Conservation (phyloP, 2,888 invertebrate genomes). For the Temnothorax rugatulus region DNA sequence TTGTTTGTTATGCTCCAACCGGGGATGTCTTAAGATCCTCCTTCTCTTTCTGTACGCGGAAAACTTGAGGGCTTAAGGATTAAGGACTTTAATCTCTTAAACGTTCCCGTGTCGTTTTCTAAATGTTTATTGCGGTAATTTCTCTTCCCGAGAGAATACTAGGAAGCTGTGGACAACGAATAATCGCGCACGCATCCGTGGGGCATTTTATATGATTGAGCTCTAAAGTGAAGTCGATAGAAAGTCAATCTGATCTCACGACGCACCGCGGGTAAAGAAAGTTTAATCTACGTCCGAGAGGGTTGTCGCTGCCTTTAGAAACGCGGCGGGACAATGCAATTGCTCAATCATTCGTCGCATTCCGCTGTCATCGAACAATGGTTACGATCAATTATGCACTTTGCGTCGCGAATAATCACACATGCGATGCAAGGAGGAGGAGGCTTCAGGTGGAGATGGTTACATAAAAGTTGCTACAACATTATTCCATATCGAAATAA, state of each 20-base stretch:
- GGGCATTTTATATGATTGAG: conserved; percentile 35
- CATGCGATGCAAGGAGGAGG: not conserved
- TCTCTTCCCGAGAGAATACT: conserved; percentile 6
- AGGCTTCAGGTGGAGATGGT: not conserved
- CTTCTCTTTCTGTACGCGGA: not conserved
- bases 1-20: not conserved
- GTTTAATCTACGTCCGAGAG: conserved; percentile 47
- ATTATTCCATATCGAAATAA: not conserved
- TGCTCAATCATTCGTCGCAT: conserved; percentile 69
- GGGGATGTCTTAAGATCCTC: not conserved
- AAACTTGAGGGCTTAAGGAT: not conserved
- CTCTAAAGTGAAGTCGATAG: conserved; percentile 33
- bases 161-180: not conserved
- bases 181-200: conserved; percentile 32
- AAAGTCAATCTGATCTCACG: conserved; percentile 57
- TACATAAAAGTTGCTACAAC: conserved; percentile 16
- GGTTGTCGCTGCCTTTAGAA: conserved; percentile 40
- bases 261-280: conserved; percentile 53
- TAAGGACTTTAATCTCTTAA: conserved; percentile 1
- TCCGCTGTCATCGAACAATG: conserved; percentile 70
- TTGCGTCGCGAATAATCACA: conserved; percentile 54
- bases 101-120: not conserved
- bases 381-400: conserved; percentile 70
- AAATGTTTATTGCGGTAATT: conserved; percentile 17
- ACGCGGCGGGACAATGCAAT: conserved; percentile 65